Conservation (phyloP, 1,140 invertebrate genomes). For the Sesamia nonagrioides region DNA sequence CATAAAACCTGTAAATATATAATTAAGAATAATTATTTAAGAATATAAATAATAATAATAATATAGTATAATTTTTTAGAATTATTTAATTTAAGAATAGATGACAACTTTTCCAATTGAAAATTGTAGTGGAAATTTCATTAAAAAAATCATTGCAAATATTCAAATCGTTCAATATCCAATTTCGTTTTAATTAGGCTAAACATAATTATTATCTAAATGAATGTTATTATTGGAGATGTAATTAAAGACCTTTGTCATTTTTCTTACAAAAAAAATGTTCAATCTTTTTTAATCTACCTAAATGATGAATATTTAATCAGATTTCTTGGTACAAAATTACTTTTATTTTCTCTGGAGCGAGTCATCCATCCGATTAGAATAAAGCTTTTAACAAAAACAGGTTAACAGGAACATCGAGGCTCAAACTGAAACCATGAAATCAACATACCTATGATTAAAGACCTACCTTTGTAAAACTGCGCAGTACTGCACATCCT, state of each 20-base stretch:
- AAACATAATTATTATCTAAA: conserved; percentile 43
- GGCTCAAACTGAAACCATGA: too few species aligned
- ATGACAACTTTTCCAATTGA: not conserved
- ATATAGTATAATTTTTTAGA: too few species aligned
- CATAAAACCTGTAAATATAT: too few species aligned
- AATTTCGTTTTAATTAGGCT: conserved; percentile 44
- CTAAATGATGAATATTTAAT: conserved; percentile 42
- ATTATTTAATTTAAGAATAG: too few species aligned
- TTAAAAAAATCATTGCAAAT: conserved; percentile 16
- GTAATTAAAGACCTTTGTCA: conserved; percentile 40
- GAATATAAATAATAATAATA: too few species aligned
- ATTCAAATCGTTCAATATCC: conserved; percentile 29
- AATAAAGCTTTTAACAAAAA: not conserved
- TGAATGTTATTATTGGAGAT: conserved; percentile 42
- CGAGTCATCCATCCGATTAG: not conserved
- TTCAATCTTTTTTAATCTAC: conserved; percentile 31
- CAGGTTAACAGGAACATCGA: too few species aligned
- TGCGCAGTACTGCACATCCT: too few species aligned
- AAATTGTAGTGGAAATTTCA: not conserved
- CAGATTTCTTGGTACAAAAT: conserved; percentile 18
- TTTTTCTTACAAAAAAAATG: conserved; percentile 31
- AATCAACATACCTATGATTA: too few species aligned
- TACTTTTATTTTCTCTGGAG: conserved; percentile 18
- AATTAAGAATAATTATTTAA: too few species aligned
- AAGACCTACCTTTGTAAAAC: too few species aligned